phyloP scores from a whole-genome alignment of 1,140 invertebrate species.

The Rhyacophila brunnea region DNA sequence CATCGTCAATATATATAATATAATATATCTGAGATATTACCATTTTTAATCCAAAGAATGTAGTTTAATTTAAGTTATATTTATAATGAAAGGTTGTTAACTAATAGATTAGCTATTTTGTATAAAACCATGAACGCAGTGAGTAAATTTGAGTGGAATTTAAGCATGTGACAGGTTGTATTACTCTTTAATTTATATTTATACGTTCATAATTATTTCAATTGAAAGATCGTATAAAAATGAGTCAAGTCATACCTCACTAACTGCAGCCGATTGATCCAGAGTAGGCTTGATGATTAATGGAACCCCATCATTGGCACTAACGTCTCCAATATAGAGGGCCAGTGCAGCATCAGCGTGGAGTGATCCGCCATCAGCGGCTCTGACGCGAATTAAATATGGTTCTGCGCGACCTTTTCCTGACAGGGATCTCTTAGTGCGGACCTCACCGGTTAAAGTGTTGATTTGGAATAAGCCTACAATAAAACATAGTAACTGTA shows the following conservation, averaged over 20 bases:
- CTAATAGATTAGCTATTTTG: too few species aligned
- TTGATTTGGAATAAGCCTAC: constrained; percentile 68
- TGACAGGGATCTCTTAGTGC: constrained; percentile 63
- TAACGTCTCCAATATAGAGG: constrained; percentile 77
- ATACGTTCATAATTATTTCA: too few species aligned
- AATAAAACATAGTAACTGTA: too few species aligned
- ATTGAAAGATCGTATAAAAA: neutral
- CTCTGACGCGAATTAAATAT: constrained; percentile 67
- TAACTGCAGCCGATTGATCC: constrained; percentile 69
- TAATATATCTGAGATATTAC: too few species aligned
- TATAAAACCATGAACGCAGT: too few species aligned
- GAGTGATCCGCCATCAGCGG: constrained; percentile 69
- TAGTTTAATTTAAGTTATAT: too few species aligned
- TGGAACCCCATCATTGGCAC: constrained; percentile 80
- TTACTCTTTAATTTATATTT: too few species aligned
- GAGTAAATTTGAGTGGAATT: too few species aligned
- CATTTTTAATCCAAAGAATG: too few species aligned
- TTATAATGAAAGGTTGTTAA: too few species aligned
- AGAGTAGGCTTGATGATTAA: constrained; percentile 68
- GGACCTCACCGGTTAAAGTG: constrained; percentile 65
- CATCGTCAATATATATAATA: too few species aligned
- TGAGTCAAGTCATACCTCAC: constrained; percentile 64
- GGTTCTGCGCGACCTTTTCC: constrained; percentile 76
- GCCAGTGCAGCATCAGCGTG: constrained; percentile 63
- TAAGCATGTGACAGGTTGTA: too few species aligned